Percentiles rank a stretch among this genome's conserved stretches.
Conservation (phyloP, 1,140 invertebrate species). For the Helicoverpa armigera region DNA sequence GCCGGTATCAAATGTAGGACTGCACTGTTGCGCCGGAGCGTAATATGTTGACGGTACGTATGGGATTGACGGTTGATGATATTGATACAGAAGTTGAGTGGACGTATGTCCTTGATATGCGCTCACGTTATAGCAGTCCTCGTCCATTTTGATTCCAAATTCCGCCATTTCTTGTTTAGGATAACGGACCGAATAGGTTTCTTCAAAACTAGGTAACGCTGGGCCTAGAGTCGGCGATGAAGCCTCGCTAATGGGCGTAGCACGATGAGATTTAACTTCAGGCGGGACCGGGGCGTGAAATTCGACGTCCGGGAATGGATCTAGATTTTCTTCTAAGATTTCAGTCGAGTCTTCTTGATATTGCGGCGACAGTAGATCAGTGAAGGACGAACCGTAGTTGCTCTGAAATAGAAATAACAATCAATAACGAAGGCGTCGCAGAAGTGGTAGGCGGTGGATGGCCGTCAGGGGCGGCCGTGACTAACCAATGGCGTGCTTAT, state of each 20-base stretch:
- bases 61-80: conserved; percentile 87
- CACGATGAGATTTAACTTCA: conserved; percentile 77
- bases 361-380: conserved; percentile 85
- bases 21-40: conserved; percentile 87
- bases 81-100: conserved; percentile 88
- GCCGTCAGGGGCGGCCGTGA: conserved; percentile 71
- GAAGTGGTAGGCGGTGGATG: conserved; percentile 72
- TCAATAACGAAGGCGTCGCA: conserved; percentile 79
- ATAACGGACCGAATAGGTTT: conserved; percentile 93
- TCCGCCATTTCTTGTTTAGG: conserved; percentile 87
- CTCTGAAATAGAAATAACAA: conserved; percentile 84
- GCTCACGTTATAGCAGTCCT: conserved; percentile 90
- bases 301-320: conserved; percentile 86
- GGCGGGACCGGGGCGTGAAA: conserved; percentile 82
- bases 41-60: conserved; percentile 86
- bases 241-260: conserved; percentile 79
- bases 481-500: conserved; percentile 75
- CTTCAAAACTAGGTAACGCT: conserved; percentile 94
- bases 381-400: conserved; percentile 87
- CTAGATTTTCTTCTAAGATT: conserved; percentile 85
- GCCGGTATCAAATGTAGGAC: conserved; percentile 84
- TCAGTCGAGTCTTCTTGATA: conserved; percentile 86
- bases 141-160: conserved; percentile 92
- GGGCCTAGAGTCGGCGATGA: conserved; percentile 86
- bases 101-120: conserved; percentile 85